These are phyloP conservation scores for Halcyon senegalensis DNA, from an alignment of 2,113 vertebrate genomes.

Conservation along the genomic window DNA sequence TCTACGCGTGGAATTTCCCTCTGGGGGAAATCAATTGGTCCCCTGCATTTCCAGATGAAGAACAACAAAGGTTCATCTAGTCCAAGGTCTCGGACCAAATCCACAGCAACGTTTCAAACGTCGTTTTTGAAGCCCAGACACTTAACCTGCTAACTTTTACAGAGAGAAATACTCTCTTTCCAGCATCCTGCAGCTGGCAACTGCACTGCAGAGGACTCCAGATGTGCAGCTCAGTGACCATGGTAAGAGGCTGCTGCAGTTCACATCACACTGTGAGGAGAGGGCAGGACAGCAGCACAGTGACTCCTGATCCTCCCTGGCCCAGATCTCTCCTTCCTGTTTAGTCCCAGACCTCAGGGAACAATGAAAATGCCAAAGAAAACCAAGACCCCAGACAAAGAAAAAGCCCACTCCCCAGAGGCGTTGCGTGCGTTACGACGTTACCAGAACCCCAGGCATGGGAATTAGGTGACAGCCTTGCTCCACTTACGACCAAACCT, in stretches of 20 bases:
- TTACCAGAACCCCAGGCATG: background rate
- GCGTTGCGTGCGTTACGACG: rapidly evolving
- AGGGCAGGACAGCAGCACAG: background rate
- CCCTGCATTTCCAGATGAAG: background rate
- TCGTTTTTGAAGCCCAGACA: background rate
- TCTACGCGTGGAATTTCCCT: background rate
- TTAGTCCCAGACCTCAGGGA: background rate
- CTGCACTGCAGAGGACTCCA: background rate
- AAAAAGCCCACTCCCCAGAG: background rate
- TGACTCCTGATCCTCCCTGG: background rate
- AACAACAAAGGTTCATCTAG: background rate
- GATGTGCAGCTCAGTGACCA: rapidly evolving
- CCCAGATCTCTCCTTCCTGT: background rate
- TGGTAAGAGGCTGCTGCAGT: background rate
- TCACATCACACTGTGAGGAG: background rate
- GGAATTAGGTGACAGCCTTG: background rate
- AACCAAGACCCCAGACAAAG: background rate
- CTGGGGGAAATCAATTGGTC: background rate
- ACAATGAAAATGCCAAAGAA: background rate
- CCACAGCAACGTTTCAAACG: background rate
- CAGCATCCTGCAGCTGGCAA: background rate
- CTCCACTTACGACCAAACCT: background rate
- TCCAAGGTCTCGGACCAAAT: background rate
- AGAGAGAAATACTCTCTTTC: background rate
- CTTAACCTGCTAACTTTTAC: background rate